These are phyloP conservation scores for Parasteatoda tepidariorum DNA, from an alignment of 1,140 invertebrate genomes.

Conservation along the genomic window DNA sequence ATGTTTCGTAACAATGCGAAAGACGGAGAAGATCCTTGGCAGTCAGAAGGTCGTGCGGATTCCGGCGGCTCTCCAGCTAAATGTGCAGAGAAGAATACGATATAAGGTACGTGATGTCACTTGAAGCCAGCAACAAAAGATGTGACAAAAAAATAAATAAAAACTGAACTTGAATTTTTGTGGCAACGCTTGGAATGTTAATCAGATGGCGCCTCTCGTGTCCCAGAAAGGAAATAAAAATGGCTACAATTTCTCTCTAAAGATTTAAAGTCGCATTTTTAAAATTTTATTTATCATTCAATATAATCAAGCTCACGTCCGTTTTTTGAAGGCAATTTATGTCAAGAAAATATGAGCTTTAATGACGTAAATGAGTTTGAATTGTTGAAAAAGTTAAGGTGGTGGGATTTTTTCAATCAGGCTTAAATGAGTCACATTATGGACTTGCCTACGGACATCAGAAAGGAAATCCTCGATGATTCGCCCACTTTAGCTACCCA, in stretches of 20 bases:
- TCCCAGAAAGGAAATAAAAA: neutral
- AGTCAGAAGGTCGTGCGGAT: no score
- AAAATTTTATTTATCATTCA: neutral
- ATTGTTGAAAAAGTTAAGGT: neutral
- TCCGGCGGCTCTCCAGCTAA: no score
- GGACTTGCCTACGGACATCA: neutral
- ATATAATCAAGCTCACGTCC: neutral
- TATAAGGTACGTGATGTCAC: neutral
- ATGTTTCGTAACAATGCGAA: no score
- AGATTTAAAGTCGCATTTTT: neutral
- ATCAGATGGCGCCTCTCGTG: neutral
- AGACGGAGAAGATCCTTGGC: no score
- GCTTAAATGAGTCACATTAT: neutral
- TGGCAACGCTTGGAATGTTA: neutral
- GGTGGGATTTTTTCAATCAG: neutral
- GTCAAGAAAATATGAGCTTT: neutral
- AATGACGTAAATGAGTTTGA: neutral
- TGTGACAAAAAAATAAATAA: neutral
- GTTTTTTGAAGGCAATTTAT: neutral
- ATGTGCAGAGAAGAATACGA: neutral
- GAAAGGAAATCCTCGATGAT: neutral
- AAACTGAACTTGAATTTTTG: conserved; percentile 9
- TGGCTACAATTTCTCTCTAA: neutral
- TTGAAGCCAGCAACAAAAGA: neutral
- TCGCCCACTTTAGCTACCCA: neutral